phyloP scores from a whole-genome alignment of 1,140 invertebrate species.

The Lithobius niger region DNA sequence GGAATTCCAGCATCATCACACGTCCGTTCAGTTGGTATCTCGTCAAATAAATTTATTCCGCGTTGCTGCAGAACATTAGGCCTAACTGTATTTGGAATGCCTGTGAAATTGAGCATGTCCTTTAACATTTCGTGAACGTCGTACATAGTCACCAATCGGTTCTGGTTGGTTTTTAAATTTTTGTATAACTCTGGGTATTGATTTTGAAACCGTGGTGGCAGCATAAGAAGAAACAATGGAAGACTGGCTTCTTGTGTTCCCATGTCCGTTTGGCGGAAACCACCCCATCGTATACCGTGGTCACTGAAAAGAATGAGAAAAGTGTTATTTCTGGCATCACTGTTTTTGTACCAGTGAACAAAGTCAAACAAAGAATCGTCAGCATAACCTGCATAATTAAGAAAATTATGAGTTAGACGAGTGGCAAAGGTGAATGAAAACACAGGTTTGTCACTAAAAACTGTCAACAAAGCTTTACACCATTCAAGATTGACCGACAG shows the following conservation, averaged over 20 bases:
- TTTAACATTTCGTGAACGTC: slow-evolving; percentile 34
- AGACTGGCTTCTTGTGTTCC: slow-evolving; percentile 43
- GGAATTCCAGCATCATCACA: slow-evolving; percentile 35
- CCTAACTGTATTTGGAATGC: slow-evolving; percentile 10
- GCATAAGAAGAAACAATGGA: slow-evolving; percentile 39
- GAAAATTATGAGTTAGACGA: slow-evolving; percentile 29
- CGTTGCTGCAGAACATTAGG: slow-evolving; percentile 13
- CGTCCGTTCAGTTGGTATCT: slow-evolving; percentile 27
- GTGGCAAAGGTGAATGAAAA: slow-evolving; percentile 28
- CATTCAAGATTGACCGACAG: too few relatives aligned
- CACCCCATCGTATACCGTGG: slow-evolving; percentile 42
- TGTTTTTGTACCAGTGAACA: slow-evolving; percentile 24
- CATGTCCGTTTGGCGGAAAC: slow-evolving; percentile 34
- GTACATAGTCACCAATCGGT: slow-evolving; percentile 33
- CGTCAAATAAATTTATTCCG: slow-evolving; percentile 28
- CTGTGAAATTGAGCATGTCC: slow-evolving; percentile 20
- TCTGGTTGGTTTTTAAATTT: slow-evolving; percentile 32
- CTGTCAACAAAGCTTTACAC: too few relatives aligned
- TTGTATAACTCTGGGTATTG: slow-evolving; percentile 26
- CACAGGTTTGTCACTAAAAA: neutral
- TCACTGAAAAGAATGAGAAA: slow-evolving; percentile 41
- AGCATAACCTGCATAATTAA: slow-evolving; percentile 25
- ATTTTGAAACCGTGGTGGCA: slow-evolving; percentile 34
- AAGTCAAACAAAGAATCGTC: slow-evolving; percentile 28
- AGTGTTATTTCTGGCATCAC: slow-evolving; percentile 33